Evolutionary conservation across 2,113 vertebrate species (phyloP), one percentile per base, ranked within the genome.

Genomic region (Hyperoodon ampullatus): DNA sequence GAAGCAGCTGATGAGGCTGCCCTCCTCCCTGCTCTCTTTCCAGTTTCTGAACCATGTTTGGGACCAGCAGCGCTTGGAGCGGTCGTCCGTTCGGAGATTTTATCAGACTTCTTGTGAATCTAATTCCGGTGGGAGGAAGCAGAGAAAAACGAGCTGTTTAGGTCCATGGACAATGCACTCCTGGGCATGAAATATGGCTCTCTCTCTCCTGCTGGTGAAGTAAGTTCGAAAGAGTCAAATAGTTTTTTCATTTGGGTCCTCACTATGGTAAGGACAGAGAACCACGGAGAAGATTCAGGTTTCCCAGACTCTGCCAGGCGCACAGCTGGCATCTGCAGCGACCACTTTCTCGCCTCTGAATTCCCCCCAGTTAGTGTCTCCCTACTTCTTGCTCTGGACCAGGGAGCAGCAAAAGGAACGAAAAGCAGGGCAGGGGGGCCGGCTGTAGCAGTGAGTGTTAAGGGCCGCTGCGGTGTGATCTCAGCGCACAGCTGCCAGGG

Each of bases 91-190:
- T 61, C 26, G 6, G 33, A 92, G 95, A 92, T 90, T 72, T 82
- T 94, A 96, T 94, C 90, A 71, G 71, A 13, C 23, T 68, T 92
- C 61, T 39, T 58, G 10, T 3, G 95, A 85, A 35, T 90, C 87
- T 33, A 8, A 74, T 68, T 93, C 80, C 1, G 0, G 80, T 8
- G 63, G 81, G 50, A 94, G 61, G 90, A 95, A 70, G 68, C n/a
- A 33, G 65, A 93, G 65, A 6, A 72, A 74, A 71, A 33, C 6
- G 42, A 33, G 70, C 82, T 30, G 21, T 50, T 23, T 44, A 39
- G 55, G 74, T 42, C 91, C 86, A 42, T 0, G 55, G 71, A 72
- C 47, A 23, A 39, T 28, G 86, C 83, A 39, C 21, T 66, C 78
- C 85, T 92, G 77, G 77, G 33, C 58, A 33, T 11, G 78, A 63